These are phyloP conservation scores for Lithophane leautieri DNA, from an alignment of 2,888 invertebrate species.

Conservation along the genomic window DNA sequence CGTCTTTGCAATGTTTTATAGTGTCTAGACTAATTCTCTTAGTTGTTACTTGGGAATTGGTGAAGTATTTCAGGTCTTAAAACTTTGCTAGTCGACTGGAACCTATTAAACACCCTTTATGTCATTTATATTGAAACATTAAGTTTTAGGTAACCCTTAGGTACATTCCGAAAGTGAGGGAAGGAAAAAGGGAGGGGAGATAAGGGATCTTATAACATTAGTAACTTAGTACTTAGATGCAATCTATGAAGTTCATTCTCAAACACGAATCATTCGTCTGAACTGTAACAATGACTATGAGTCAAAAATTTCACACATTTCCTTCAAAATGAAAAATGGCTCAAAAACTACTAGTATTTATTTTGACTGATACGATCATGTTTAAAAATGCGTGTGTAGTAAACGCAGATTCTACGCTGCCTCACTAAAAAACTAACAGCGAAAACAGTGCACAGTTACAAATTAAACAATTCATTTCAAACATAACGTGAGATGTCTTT, in stretches of 20 bases:
- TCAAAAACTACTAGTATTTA: conserved; percentile 6
- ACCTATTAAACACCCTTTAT: conserved; percentile 38
- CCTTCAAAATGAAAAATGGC: not conserved
- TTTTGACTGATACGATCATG: not conserved
- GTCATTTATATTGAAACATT: conserved; percentile 21
- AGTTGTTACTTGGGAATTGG: conserved; percentile 39
- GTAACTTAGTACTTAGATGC: conserved; percentile 1
- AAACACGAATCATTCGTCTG: conserved; percentile 8
- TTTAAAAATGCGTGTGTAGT: conserved; percentile 20
- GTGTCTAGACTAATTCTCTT: conserved; percentile 63
- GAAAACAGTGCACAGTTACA: conserved; percentile 23
- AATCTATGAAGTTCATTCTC: conserved; percentile 7
- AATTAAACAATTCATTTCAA: conserved; percentile 37
- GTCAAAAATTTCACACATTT: not conserved
- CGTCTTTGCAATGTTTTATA: conserved; percentile 62
- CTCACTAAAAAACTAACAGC: conserved; percentile 4
- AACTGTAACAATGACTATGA: not conserved
- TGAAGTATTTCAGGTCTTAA: conserved; percentile 43
- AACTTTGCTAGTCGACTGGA: conserved; percentile 50
- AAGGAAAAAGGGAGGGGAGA: no score
- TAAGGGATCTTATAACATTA: not conserved
- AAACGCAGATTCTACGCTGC: not conserved
- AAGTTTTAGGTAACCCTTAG: conserved; percentile 23
- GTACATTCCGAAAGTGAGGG: conserved; percentile 6
- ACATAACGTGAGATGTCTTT: conserved; percentile 31